Evolutionary conservation across 2,797 vertebrate species (phyloP), one percentile per base, ranked within the genome.

Genomic region (Tauraco hartlaubi): DNA sequence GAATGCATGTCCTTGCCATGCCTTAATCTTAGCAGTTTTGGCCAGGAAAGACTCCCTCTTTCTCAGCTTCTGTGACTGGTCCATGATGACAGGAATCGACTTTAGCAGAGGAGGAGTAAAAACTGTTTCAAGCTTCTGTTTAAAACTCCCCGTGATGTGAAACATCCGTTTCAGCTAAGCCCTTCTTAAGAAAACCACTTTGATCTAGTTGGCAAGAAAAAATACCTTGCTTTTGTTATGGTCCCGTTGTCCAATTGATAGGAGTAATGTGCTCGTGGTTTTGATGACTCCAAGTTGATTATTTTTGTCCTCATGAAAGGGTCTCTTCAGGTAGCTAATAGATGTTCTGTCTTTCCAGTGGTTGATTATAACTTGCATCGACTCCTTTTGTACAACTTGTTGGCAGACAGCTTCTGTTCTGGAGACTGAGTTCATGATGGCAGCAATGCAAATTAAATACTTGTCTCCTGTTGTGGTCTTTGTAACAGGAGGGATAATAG

Each of bases 221-320:
- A 48, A 9, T 3, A 31, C 14, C 31, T 74, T 88, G 44, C 44
- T 63, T 62, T 58, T 92, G 7, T 91, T 49, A 29, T 4, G 15
- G 41, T 48, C 31, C 59, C 5, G 2, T 25, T 76, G 11, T 74
- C n/a, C 56, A 37, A 3, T 0, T 75, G 66, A 29, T 51, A 85
- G 64, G 18, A 74, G 9, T 43, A 89, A 35, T 0, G 0, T 44
- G 21, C 4, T 19, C 33, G 17, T 0, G 1, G 19, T 71, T 93
- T 83, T 91, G 69, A 69, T 66, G 13, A 54, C 48, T 85, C 12
- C 9, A 35, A 15, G 35, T 29, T 86, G 28, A 15, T 33, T 48
- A 54, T 37, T 54, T 44, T 66, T 29, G 11, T 56, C 73, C 23
- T 66, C 25, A 5, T 2, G 9, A 49, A 90, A 29, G 41, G 19